Evolutionary conservation across 2,797 vertebrate species (phyloP), one percentile per base, ranked within the genome.

Genomic region (Channa striata): DNA sequence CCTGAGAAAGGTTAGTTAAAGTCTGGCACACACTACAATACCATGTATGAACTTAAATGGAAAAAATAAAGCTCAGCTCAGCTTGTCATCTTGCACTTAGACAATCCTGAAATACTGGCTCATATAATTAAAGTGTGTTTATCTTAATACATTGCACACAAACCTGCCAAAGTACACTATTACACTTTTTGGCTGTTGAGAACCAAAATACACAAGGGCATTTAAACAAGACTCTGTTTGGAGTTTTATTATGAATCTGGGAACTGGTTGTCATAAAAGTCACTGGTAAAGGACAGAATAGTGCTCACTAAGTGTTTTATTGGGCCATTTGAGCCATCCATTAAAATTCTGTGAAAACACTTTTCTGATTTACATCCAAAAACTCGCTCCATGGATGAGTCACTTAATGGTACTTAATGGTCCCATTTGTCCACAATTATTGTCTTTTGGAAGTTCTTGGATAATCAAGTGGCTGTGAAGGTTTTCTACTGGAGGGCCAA

Each of bases 321-420:
- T 44, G 43, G 66, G 33, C 34, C 54, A 48, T 63, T 73, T 42
- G 10, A 63, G 39, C 20, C 8, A 30, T 46, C 59, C 53, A 81
- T 85, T 73, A 68, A 52, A 64, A 48, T 47, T 72, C 43, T 51
- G 76, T 70, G 54, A 51, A 44, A 77, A 19, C 19, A 11, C 20
- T 50, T 9, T 33, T 68, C 59, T 71, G 61, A 72, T 78, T 80
- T 64, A 42, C 36, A 59, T 67, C 58, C 54, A 60, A 75, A 86
- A 84, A 61, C 71, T 67, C 33, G 59, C 25, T 70, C 57, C 49
- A 19, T 59, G 57, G 39, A 77, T 65, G 53, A 81, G 59, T 84
- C 71, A 73, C 30, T 56, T 76, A 76, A 74, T 69, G 46, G 73
- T 17, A 46, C n/a, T 57, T 75, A 72, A 66, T 66, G 56, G 33